Percentiles rank a stretch among this genome's conserved stretches.
Evolutionary conservation across 2,113 vertebrate species (phyloP).

Genomic region (Chunga burmeisteri): DNA sequence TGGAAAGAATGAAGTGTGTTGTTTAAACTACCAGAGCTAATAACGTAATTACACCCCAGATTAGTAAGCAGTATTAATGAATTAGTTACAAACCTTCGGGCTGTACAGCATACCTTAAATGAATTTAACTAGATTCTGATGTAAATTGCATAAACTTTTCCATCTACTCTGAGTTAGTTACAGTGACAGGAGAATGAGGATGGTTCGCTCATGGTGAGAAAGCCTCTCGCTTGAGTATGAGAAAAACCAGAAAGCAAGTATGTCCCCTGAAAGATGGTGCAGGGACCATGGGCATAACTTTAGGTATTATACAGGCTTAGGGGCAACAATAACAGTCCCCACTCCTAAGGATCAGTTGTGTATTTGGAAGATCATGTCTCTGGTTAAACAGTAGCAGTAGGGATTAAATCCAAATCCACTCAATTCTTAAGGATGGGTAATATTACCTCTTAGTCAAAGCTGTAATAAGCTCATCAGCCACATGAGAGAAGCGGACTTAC

Average conservation of each 20-base stretch:
- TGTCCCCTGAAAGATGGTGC: neutral
- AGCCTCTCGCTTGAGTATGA: neutral
- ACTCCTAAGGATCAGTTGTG: neutral
- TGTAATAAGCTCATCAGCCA: slow-evolving; percentile 43
- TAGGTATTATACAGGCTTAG: neutral
- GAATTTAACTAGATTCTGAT: neutral
- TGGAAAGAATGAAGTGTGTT: neutral
- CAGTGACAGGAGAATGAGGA: neutral
- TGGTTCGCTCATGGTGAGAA: neutral
- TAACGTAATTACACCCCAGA: neutral
- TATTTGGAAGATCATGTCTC: neutral
- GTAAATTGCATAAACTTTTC: neutral
- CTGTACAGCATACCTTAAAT: neutral
- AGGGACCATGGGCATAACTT: neutral
- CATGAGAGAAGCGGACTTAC: slow-evolving; percentile 1
- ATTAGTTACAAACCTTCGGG: neutral
- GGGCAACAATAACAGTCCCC: neutral
- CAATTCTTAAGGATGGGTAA: slow-evolving; percentile 28
- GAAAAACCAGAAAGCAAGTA: neutral
- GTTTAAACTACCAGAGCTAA: neutral
- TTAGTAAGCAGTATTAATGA: neutral
- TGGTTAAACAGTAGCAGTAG: neutral
- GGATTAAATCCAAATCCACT: slow-evolving; percentile 49
- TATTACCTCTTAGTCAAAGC: slow-evolving; percentile 39
- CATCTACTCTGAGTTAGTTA: neutral